Percentiles rank a stretch among this genome's conserved stretches.
Evolutionary conservation across 1,140 invertebrate species (phyloP).

Genomic region (Cydia pomonella): DNA sequence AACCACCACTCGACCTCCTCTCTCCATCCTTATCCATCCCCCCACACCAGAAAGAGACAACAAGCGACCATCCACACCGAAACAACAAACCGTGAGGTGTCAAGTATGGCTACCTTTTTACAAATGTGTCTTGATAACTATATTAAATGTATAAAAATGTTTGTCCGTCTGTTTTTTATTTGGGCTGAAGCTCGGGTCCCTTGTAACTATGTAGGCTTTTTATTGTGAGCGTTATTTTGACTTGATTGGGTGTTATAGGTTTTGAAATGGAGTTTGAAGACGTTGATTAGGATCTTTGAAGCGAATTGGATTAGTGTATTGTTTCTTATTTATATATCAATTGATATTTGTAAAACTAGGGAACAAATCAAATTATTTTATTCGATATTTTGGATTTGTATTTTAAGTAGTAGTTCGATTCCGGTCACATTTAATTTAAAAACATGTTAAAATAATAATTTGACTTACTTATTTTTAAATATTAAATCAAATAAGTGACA

Average conservation of each 20-base stretch:
- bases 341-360: too few relatives aligned
- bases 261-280: background rate
- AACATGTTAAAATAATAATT: too few relatives aligned
- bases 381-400: too few relatives aligned
- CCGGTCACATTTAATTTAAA: too few relatives aligned
- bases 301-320: background rate
- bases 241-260: background rate
- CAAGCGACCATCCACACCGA: background rate
- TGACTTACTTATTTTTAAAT: too few relatives aligned
- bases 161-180: slow-evolving; percentile 24
- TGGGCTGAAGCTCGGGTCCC: background rate
- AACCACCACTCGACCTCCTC: background rate
- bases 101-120: slow-evolving; percentile 31
- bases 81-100: background rate
- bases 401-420: too few relatives aligned
- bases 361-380: too few relatives aligned
- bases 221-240: slow-evolving; percentile 3
- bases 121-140: slow-evolving; percentile 31
- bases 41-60: background rate
- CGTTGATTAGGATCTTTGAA: background rate
- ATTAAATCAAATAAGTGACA: too few relatives aligned
- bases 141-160: slow-evolving; percentile 32
- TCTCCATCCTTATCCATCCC: background rate
- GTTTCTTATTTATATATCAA: too few relatives aligned
- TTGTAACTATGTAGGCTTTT: background rate